phyloP scores from a whole-genome alignment of 1,140 invertebrate genomes.

The Penaeus indicus region DNA sequence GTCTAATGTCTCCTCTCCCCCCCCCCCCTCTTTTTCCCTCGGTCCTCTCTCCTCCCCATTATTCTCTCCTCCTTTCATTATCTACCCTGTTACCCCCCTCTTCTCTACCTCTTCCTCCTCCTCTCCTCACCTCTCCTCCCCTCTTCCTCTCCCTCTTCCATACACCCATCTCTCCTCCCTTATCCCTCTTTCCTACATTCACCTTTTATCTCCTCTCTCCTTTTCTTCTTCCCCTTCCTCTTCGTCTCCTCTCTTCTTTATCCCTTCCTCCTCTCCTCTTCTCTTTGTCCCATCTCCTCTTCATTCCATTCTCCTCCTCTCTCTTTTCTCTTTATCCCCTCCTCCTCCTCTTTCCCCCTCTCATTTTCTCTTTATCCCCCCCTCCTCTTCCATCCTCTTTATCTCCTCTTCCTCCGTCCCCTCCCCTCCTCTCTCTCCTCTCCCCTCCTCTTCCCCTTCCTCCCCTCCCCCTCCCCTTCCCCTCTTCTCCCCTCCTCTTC shows the following conservation, averaged over 20 bases:
- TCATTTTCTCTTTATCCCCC: background rate
- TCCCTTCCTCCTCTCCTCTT: too few species aligned
- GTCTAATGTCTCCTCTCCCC: background rate
- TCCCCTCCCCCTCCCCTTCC: background rate
- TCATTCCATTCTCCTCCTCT: background rate
- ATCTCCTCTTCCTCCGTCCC: background rate
- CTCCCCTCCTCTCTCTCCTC: background rate
- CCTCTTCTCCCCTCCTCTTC: background rate
- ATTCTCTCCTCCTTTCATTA: background rate
- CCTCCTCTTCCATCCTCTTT: background rate
- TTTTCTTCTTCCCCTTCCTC: background rate
- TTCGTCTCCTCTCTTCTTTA: background rate
- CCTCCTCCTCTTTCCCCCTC: background rate
- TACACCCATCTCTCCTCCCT: background rate
- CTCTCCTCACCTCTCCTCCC: too few species aligned
- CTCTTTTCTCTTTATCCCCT: background rate
- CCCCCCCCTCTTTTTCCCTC: background rate
- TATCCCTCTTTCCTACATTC: too few species aligned
- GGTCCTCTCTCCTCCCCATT: background rate
- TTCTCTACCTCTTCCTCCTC: background rate
- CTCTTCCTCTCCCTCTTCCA: background rate
- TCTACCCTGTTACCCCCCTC: too few species aligned
- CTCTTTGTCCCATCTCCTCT: background rate
- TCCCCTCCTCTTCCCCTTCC: too few species aligned
- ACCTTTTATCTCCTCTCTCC: background rate